These are phyloP conservation scores for Acleris emargana DNA, from an alignment of 2,888 invertebrate species.

Conservation along the genomic window DNA sequence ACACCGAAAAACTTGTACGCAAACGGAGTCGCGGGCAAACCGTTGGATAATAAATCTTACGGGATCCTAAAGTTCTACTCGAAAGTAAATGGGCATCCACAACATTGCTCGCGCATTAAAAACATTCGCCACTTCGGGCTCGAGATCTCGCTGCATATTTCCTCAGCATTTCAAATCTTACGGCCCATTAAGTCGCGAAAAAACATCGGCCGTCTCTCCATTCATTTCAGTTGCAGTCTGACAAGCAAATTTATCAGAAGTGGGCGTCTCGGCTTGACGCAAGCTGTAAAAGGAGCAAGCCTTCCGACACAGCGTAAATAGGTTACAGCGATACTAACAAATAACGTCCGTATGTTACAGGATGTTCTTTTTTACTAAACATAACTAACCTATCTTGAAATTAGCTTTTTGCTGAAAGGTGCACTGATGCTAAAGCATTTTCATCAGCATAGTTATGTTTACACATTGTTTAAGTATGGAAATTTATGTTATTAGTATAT, in stretches of 20 bases:
- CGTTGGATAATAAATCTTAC: too few relatives aligned
- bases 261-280: constrained; percentile 39
- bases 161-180: constrained; percentile 23
- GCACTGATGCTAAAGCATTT: not conserved
- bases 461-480: not conserved
- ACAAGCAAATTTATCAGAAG: constrained; percentile 58
- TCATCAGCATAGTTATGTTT: not conserved
- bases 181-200: constrained; percentile 22
- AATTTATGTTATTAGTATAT: too few relatives aligned
- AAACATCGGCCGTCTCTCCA: constrained; percentile 42
- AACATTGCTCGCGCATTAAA: not conserved
- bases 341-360: not conserved
- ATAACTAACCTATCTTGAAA: not conserved
- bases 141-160: constrained; percentile 22
- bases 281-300: constrained; percentile 55
- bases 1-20: too few relatives aligned
- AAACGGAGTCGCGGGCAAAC: too few relatives aligned
- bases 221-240: constrained; percentile 55
- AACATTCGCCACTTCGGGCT: not conserved
- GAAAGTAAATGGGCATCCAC: not conserved
- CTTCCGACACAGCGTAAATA: constrained; percentile 50
- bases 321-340: constrained; percentile 40
- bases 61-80: too few relatives aligned
- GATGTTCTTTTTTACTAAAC: not conserved
- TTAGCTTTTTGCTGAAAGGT: too few relatives aligned